These are phyloP conservation scores for Crepidodera aurea DNA, from an alignment of 2,888 invertebrate species.

Conservation along the genomic window DNA sequence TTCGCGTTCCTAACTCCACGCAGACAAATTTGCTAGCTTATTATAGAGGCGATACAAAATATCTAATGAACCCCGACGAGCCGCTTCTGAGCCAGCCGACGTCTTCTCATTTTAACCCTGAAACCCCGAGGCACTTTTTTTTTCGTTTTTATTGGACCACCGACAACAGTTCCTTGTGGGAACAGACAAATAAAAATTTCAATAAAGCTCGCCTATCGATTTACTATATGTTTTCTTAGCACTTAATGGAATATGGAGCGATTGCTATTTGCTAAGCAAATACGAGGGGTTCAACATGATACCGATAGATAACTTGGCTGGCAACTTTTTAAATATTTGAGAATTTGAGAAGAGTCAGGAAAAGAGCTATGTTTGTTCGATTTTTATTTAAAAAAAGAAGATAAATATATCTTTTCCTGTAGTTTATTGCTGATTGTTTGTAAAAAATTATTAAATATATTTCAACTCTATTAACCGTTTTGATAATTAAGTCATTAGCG, in stretches of 20 bases:
- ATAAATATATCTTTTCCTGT: too few species aligned
- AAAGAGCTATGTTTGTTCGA: not conserved
- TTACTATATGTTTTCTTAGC: constrained; percentile 42
- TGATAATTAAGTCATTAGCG: too few species aligned
- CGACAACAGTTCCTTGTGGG: constrained; percentile 41
- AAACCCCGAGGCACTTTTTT: constrained; percentile 31
- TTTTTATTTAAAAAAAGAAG: too few species aligned
- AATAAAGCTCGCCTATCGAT: constrained; percentile 45
- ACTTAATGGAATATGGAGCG: constrained; percentile 41
- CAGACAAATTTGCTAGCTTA: too few species aligned
- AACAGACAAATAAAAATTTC: constrained; percentile 49
- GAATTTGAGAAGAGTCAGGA: not conserved
- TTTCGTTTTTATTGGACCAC: constrained; percentile 46
- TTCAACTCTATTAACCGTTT: too few species aligned
- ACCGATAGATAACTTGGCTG: too few species aligned
- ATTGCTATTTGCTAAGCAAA: constrained; percentile 19
- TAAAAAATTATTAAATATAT: too few species aligned
- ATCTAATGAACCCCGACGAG: not conserved
- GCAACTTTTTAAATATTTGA: too few species aligned
- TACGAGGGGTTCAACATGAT: constrained; percentile 1
- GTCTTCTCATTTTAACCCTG: constrained; percentile 29
- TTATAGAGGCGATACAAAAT: too few species aligned
- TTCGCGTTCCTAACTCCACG: too few species aligned
- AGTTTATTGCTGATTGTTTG: too few species aligned
- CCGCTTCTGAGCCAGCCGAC: constrained; percentile 1